A percentile compares a stretch with the other conserved stretches of the same genome.
Conservation (phyloP, 2,888 invertebrate species). For the Erebia aethiops region DNA sequence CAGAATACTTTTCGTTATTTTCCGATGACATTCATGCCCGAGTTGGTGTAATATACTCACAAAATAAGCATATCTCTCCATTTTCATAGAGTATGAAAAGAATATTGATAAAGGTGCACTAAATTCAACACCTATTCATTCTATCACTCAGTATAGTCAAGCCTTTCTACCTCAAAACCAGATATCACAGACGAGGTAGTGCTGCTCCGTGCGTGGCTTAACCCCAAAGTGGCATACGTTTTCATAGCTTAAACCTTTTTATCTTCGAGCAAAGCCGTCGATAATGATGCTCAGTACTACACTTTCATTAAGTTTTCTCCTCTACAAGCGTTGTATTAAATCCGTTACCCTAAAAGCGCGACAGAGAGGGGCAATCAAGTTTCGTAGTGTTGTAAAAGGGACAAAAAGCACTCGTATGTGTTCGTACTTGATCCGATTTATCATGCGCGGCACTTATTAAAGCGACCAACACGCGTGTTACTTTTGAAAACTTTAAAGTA, state of each 20-base stretch:
- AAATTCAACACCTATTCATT: conserved; percentile 19
- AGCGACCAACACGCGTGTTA: conserved; percentile 73
- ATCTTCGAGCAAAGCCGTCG: conserved; percentile 68
- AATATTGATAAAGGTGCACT: conserved; percentile 16
- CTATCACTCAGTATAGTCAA: conserved; percentile 21
- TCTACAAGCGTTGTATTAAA: conserved; percentile 63
- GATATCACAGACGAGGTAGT: conserved; percentile 34
- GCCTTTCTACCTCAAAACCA: conserved; percentile 28
- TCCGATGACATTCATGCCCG: background rate
- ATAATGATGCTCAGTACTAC: conserved; percentile 73
- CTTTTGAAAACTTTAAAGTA: conserved; percentile 66
- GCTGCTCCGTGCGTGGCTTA: conserved; percentile 51
- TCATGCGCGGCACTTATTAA: conserved; percentile 78
- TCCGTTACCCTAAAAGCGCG: conserved; percentile 54
- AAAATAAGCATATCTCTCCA: conserved; percentile 5
- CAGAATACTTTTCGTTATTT: background rate
- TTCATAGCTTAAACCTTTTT: conserved; percentile 69
- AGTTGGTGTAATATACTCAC: background rate
- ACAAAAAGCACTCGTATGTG: conserved; percentile 49
- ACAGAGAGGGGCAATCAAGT: conserved; percentile 51
- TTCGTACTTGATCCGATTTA: conserved; percentile 78
- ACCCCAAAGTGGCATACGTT: conserved; percentile 68
- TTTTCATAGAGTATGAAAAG: conserved; percentile 11
- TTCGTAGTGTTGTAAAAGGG: conserved; percentile 48
- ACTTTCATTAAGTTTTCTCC: conserved; percentile 76